A percentile compares a stretch with the other conserved stretches of the same genome.
phyloP scores from a whole-genome alignment of 2,888 invertebrate species.

The Pegoplata infirma region DNA sequence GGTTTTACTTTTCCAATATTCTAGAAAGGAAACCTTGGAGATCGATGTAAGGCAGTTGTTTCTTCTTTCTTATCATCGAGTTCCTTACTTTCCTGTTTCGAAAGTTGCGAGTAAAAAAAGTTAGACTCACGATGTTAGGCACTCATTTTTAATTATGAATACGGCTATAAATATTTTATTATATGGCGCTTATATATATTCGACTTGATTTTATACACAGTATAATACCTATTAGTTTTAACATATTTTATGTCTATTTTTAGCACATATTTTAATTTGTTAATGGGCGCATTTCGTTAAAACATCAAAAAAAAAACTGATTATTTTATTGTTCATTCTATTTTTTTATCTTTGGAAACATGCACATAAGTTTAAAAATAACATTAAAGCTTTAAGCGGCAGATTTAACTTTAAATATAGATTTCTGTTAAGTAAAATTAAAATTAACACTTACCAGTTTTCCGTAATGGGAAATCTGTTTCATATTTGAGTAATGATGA shows the following conservation, averaged over 20 bases:
- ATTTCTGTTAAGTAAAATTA: neutral
- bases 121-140: too few relatives aligned
- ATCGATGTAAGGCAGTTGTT: too few relatives aligned
- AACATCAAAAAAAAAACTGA: conserved; percentile 33
- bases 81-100: too few relatives aligned
- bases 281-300: conserved; percentile 51
- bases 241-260: conserved; percentile 21
- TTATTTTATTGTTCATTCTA: neutral
- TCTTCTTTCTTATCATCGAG: too few relatives aligned
- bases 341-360: conserved; percentile 29
- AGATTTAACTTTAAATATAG: neutral
- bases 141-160: too few relatives aligned
- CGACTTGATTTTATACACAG: too few relatives aligned
- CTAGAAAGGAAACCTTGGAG: too few relatives aligned
- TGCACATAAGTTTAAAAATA: conserved; percentile 26
- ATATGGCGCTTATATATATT: too few relatives aligned
- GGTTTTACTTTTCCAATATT: too few relatives aligned
- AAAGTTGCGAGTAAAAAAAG: too few relatives aligned
- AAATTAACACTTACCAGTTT: conserved; percentile 91
- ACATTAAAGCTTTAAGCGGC: neutral
- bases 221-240: conserved; percentile 48
- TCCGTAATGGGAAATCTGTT: conserved; percentile 92
- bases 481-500: conserved; percentile 78
- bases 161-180: too few relatives aligned
- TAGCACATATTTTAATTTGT: conserved; percentile 48